A percentile compares a stretch with the other conserved stretches of the same genome.
Conservation (phyloP, 2,888 invertebrate species). For the Harpalus rubripes region DNA sequence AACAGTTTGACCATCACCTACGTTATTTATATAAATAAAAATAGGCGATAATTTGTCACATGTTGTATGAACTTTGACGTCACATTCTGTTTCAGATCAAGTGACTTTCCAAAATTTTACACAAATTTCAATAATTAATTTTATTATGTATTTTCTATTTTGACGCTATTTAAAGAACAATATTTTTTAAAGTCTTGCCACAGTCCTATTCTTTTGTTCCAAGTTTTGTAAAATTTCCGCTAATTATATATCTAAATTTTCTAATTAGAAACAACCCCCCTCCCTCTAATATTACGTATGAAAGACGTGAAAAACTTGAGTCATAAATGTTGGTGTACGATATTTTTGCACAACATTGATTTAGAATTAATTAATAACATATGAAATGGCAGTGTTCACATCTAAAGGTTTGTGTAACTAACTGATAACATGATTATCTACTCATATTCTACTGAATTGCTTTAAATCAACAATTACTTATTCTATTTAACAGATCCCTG, state of each 20-base stretch:
- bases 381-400: constrained; percentile 75
- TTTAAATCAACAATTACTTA: constrained; percentile 66
- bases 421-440: constrained; percentile 66
- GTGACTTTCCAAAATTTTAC: too few relatives aligned
- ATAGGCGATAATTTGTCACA: too few relatives aligned
- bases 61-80: too few relatives aligned
- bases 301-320: not conserved
- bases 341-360: constrained; percentile 70
- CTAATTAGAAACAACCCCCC: not conserved
- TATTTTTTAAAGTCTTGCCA: too few relatives aligned
- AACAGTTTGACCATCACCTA: too few relatives aligned
- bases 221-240: not conserved
- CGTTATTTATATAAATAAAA: too few relatives aligned
- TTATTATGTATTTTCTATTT: too few relatives aligned
- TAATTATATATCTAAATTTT: not conserved
- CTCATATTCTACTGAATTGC: constrained; percentile 63
- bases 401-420: constrained; percentile 69
- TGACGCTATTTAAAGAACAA: too few relatives aligned
- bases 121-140: too few relatives aligned
- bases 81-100: too few relatives aligned
- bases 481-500: constrained; percentile 64
- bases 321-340: not conserved
- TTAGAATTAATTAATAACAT: constrained; percentile 72
- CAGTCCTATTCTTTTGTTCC: not conserved
- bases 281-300: not conserved